A percentile compares a stretch with the other conserved stretches of the same genome.
phyloP scores from a whole-genome alignment of 2,797 vertebrate species.

The Tiaroga cobitis region DNA sequence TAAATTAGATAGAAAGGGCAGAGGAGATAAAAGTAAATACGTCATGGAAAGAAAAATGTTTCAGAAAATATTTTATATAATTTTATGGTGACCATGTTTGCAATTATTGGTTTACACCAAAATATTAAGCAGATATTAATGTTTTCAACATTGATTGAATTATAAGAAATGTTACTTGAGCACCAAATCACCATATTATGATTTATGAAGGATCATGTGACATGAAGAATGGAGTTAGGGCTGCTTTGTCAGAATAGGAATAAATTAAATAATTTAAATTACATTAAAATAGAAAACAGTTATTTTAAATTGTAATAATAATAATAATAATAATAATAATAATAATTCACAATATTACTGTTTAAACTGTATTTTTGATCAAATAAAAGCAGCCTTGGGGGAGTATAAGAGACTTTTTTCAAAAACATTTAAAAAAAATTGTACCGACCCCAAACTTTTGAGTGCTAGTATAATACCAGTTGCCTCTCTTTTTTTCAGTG shows the following conservation, averaged over 20 bases:
- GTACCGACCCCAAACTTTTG: background rate
- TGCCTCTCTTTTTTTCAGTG: constrained; percentile 36
- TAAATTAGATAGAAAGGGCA: background rate
- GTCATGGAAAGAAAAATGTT: background rate
- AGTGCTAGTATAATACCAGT: background rate
- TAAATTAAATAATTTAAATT: background rate
- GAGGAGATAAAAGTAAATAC: background rate
- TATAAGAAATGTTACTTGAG: background rate
- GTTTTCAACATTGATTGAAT: background rate
- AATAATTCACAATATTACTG: background rate
- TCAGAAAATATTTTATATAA: background rate
- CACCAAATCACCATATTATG: background rate
- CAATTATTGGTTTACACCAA: background rate
- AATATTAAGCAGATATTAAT: background rate
- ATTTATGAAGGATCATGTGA: background rate
- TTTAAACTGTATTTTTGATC: background rate
- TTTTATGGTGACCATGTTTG: background rate
- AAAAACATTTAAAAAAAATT: background rate
- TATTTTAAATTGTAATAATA: background rate
- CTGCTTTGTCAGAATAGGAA: background rate
- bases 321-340: background rate
- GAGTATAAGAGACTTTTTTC: background rate
- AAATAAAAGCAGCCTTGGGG: background rate
- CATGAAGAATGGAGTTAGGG: background rate
- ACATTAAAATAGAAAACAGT: background rate